These are phyloP conservation scores for Patella pellucida DNA, from an alignment of 2,888 invertebrate genomes.

Conservation along the genomic window DNA sequence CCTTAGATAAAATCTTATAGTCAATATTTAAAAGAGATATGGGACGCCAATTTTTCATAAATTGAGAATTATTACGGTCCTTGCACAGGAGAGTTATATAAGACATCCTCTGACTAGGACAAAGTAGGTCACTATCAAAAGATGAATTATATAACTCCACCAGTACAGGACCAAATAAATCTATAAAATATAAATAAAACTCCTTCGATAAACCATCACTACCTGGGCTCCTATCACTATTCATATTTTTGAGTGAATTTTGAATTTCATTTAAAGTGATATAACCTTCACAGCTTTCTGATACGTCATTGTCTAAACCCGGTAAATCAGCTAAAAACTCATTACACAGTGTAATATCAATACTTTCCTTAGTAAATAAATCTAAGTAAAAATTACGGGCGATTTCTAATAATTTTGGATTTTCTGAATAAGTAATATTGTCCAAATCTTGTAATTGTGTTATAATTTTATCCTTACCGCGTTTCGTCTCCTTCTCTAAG, in stretches of 20 bases:
- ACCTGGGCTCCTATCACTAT: conserved; percentile 36
- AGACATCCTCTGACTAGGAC: too few relatives aligned
- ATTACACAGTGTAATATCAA: conserved; percentile 17
- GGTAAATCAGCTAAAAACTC: conserved; percentile 17
- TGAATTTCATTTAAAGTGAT: conserved; percentile 18
- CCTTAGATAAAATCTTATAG: too few relatives aligned
- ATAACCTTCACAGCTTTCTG: conserved; percentile 10
- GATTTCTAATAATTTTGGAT: conserved; percentile 13
- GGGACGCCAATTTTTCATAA: too few relatives aligned
- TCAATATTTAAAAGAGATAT: too few relatives aligned
- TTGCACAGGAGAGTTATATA: too few relatives aligned
- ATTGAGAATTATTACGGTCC: too few relatives aligned
- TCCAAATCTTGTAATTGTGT: conserved; percentile 7
- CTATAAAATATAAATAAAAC: conserved; percentile 35
- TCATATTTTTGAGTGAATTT: conserved; percentile 26
- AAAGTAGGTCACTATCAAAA: too few relatives aligned
- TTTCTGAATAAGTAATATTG: not conserved
- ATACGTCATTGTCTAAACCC: not conserved
- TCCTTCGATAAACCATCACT: conserved; percentile 39
- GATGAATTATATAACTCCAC: too few relatives aligned
- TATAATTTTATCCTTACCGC: conserved; percentile 20
- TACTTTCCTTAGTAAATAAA: conserved; percentile 15
- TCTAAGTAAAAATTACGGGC: conserved; percentile 17
- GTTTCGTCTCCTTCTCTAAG: conserved; percentile 16
- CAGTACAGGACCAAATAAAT: too few relatives aligned